Conservation (phyloP, 2,797 vertebrate genomes). For the Scleropages formosus region DNA sequence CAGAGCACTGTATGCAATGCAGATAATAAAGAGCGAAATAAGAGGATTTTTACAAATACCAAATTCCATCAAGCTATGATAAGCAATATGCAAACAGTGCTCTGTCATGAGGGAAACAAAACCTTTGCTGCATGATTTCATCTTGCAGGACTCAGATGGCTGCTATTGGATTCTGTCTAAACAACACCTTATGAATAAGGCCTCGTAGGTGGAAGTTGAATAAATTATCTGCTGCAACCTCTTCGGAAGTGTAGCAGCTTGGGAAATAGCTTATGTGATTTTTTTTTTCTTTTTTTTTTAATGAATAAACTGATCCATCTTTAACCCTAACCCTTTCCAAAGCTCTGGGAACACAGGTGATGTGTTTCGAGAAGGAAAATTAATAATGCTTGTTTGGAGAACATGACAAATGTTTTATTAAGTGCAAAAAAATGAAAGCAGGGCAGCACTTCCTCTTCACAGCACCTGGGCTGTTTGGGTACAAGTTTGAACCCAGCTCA, state of each 20-base stretch:
- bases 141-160: background rate
- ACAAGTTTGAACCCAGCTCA: too few species aligned
- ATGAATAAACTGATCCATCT: too few species aligned
- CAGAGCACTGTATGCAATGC: background rate
- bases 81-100: slow-evolving; percentile 12
- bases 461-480: too few species aligned
- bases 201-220: background rate
- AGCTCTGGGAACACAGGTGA: too few species aligned
- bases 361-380: too few species aligned
- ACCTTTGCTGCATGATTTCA: slow-evolving; percentile 1
- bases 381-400: too few species aligned
- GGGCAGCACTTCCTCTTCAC: too few species aligned
- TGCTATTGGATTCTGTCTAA: slow-evolving; percentile 2
- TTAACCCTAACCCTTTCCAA: too few species aligned
- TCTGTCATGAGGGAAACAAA: slow-evolving; percentile 9
- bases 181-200: background rate
- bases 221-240: slow-evolving; percentile 3
- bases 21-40: background rate
- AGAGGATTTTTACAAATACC: background rate
- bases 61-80: background rate
- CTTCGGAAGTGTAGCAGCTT: background rate
- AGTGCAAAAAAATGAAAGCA: too few species aligned
- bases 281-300: background rate
- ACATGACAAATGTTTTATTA: too few species aligned
- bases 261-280: background rate